Base-by-base conservation (phyloP, 2,888 invertebrate species). In the Clunio marinus region DNA sequence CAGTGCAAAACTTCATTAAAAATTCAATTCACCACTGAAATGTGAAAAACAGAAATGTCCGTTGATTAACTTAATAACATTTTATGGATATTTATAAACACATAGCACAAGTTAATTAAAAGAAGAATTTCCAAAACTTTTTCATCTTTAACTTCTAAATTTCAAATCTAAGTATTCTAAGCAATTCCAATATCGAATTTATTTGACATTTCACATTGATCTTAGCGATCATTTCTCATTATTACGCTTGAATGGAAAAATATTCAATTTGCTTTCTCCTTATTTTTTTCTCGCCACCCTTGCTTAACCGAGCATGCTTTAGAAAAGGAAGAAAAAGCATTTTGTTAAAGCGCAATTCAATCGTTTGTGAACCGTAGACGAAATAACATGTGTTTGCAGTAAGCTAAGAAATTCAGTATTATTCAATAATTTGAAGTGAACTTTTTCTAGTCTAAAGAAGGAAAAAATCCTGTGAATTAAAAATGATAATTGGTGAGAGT, bases 401-500 rank as follows among this genome's bases (percentile, higher is more conserved):
- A 22, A 51, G 51, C 51, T 51, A 22, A 20, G 22, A 17, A 51
- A 22, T n/a, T n/a, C n/a, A n/a, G n/a, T n/a, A n/a, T n/a, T n/a
- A n/a, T n/a, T n/a, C n/a, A n/a, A 22, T 22, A 22, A 17, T 51
- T 51, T 22, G 7, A 22, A 51, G 51, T 51, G 51, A 22, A 17
- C 4, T 15, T 10, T 8, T 20, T 51, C 51, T 51, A 51, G 51
- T 51, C 51, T n/a, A n/a, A n/a, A n/a, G n/a, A n/a, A n/a, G n/a
- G n/a, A n/a, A n/a, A n/a, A n/a, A n/a, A 13, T 17, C 35, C 35
- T 8, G n/a, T 13, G 46, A 46, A 17, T 59, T 28, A 20, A 51
- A 28, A 27, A 66, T 66, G 66, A 66, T 66, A 22, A 55, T 66
- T 66, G 66, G 66, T 5, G 66, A 66, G 15, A 27, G 25, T 25